These are phyloP conservation scores for Carcharodon carcharias DNA, from an alignment of 2,797 vertebrate genomes.

Conservation along the genomic window DNA sequence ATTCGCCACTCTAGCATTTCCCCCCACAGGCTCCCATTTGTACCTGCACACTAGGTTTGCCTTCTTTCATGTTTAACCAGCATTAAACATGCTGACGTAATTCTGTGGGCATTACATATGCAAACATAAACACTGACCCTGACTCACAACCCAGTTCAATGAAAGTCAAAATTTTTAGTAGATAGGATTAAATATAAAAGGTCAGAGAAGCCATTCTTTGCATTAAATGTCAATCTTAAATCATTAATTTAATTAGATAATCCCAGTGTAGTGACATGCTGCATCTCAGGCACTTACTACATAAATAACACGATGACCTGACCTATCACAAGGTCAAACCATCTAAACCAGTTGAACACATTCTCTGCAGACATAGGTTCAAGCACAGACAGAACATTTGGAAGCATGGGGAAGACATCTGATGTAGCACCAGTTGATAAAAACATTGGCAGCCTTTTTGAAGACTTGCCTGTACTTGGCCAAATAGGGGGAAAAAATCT, in stretches of 20 bases:
- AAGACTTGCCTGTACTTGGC: background rate
- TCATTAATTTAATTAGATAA: background rate
- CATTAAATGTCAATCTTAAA: background rate
- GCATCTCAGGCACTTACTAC: background rate
- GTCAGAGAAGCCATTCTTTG: background rate
- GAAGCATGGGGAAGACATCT: background rate
- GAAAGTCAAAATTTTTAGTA: background rate
- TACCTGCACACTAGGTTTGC: background rate
- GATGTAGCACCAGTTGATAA: background rate
- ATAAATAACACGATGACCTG: background rate
- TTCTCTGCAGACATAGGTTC: background rate
- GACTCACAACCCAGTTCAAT: background rate
- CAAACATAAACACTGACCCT: background rate
- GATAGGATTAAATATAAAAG: background rate
- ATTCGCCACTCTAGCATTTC: background rate
- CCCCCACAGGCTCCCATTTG: background rate
- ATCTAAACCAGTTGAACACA: background rate
- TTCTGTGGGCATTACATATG: background rate
- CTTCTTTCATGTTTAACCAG: background rate
- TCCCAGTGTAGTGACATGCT: background rate
- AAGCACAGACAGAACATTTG: background rate
- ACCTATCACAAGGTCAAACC: background rate
- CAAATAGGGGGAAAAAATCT: background rate
- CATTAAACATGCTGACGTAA: background rate
- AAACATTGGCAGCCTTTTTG: background rate